Conservation (phyloP, 2,888 invertebrate genomes). For the Cantharis nigra region DNA sequence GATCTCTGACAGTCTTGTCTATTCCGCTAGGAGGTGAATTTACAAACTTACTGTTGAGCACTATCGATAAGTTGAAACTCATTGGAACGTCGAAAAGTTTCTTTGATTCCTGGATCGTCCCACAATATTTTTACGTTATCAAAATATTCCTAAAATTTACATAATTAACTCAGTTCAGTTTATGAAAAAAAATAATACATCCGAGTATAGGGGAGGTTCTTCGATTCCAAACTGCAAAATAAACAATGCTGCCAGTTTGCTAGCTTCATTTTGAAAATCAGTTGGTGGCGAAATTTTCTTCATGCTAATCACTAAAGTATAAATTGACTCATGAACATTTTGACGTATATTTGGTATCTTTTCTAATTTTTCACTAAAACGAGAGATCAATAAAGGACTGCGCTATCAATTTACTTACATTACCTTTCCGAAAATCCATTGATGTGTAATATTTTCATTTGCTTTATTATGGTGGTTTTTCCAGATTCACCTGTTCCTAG, state of each 20-base stretch:
- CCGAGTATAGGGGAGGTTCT: slow-evolving; percentile 61
- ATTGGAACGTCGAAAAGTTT: slow-evolving; percentile 71
- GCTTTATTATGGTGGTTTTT: slow-evolving; percentile 84
- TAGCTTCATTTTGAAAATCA: slow-evolving; percentile 58
- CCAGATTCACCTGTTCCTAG: slow-evolving; percentile 81
- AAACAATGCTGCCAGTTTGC: slow-evolving; percentile 56
- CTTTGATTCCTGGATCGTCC: slow-evolving; percentile 72
- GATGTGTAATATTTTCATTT: slow-evolving; percentile 84
- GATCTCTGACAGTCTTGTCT: too few relatives aligned
- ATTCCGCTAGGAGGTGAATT: too few relatives aligned
- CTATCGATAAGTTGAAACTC: slow-evolving; percentile 82
- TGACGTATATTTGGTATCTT: slow-evolving; percentile 70
- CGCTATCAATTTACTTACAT: neutral
- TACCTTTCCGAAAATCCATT: slow-evolving; percentile 76
- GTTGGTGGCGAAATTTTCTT: slow-evolving; percentile 53
- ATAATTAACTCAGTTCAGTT: neutral
- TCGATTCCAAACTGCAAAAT: slow-evolving; percentile 60
- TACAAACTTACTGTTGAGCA: slow-evolving; percentile 75
- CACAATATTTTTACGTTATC: slow-evolving; percentile 70
- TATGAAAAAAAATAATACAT: slow-evolving; percentile 56
- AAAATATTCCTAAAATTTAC: slow-evolving; percentile 68
- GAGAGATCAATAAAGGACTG: neutral
- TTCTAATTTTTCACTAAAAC: slow-evolving; percentile 67
- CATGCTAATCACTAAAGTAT: slow-evolving; percentile 67
- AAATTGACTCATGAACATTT: slow-evolving; percentile 78